Evolutionary conservation across 2,797 vertebrate genomes (phyloP), one percentile per base, ranked within the genome.

Genomic region (Gambusia yucatana): DNA sequence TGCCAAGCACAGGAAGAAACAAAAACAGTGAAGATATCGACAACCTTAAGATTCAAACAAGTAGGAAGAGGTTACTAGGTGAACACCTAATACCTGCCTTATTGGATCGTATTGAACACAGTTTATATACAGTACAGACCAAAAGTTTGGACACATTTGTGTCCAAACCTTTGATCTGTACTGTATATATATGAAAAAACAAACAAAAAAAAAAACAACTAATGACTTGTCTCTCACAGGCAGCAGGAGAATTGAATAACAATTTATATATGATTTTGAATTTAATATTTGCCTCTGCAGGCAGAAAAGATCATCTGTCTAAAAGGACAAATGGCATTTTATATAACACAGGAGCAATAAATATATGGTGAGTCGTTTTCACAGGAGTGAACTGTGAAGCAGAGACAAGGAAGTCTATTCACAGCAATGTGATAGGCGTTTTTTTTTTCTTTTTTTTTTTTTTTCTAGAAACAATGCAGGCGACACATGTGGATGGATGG

Each of bases 401-500:
- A 55, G 46, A 61, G 70, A 80, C 57, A 82, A 78, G 39, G 44
- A 80, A 70, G 69, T 73, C 61, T 81, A 84, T 83, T 83, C 72
- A 84, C 46, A 76, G 72, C 33, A 74, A 79, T 25, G 74, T 78
- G 79, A 82, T 63, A 13, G 30, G 59, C 69, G 44, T 65, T 11
- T 11, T 55, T 55, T 55, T n/a, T 0, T 50, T 87, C 77, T 47
- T 36, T 77, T 87, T 79, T 48, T 0, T 59, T 59, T 61, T 61
- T 33, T 59, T 61, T 61, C 17, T 61, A 57, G 73, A 88, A 86
- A 90, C 88, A 90, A 90, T 84, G 73, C 52, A 75, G 77, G 88
- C 6, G 72, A 88, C 84, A 86, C 75, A 79, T n/a, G 30, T 46
- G 82, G 81, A 88, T 90, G 83, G 87, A 90, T 92, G 85, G 88